Evolutionary conservation across 2,113 vertebrate genomes (phyloP).

Genomic region (Oxyura jamaicensis): DNA sequence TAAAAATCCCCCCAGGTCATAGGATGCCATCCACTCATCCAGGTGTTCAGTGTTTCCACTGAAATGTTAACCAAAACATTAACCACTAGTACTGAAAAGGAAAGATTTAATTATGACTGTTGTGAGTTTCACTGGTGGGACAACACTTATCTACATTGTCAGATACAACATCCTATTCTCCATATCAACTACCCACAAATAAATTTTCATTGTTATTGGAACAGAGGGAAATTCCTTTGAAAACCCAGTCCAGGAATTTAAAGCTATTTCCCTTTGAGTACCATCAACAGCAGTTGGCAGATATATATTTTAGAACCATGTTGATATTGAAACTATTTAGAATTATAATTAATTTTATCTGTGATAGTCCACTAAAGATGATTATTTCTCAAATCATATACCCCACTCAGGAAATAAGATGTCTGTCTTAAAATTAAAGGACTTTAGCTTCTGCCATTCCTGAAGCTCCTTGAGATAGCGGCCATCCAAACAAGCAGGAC

Average conservation of each 20-base stretch:
- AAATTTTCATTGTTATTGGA: background rate
- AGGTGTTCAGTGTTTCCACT: background rate
- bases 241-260: background rate
- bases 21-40: background rate
- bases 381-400: background rate
- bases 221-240: background rate
- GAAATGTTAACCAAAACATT: background rate
- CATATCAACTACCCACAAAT: constrained; percentile 19
- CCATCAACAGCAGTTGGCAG: background rate
- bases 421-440: background rate
- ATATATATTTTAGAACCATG: background rate
- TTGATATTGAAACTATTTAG: background rate
- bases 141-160: background rate
- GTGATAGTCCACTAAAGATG: background rate
- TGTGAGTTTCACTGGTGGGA: background rate
- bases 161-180: constrained; percentile 4
- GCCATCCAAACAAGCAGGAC: background rate
- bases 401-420: background rate
- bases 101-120: background rate
- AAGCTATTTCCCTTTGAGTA: background rate
- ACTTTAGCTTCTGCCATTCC: background rate
- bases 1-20: background rate
- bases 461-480: background rate
- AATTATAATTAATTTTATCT: background rate
- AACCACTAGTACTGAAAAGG: background rate